Conservation (phyloP, 2,797 vertebrate species). For the Lacerta viridis region DNA sequence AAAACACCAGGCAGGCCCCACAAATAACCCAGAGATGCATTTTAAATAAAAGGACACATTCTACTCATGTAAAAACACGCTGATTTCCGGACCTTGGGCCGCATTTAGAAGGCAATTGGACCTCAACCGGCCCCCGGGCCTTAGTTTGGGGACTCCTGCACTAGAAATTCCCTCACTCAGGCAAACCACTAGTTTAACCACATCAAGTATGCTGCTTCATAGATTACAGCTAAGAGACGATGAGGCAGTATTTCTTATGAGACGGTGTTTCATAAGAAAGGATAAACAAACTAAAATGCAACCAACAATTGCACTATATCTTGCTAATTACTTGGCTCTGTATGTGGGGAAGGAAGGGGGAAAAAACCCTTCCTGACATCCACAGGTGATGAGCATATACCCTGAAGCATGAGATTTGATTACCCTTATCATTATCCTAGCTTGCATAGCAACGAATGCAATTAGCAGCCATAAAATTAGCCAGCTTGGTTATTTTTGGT, state of each 20-base stretch:
- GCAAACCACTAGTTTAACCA: constrained; percentile 50
- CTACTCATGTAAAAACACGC: too few species aligned
- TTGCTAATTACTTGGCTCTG: constrained; percentile 70
- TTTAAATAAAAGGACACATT: too few species aligned
- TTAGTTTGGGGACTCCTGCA: not conserved
- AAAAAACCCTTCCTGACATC: constrained; percentile 73
- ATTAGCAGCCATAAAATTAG: constrained; percentile 78
- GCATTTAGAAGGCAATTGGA: too few species aligned
- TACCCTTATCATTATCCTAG: constrained; percentile 79
- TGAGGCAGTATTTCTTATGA: constrained; percentile 51
- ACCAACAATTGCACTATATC: constrained; percentile 56
- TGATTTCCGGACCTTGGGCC: too few species aligned
- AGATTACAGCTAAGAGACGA: constrained; percentile 37
- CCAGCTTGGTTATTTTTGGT: constrained; percentile 72
- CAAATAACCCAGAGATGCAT: too few species aligned
- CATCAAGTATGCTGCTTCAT: constrained; percentile 52
- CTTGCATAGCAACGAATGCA: constrained; percentile 79
- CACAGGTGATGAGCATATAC: constrained; percentile 78
- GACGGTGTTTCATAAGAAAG: constrained; percentile 63
- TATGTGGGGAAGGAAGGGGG: constrained; percentile 22
- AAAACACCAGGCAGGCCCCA: too few species aligned
- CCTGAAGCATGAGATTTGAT: constrained; percentile 79
- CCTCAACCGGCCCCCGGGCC: too few species aligned
- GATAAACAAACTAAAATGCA: constrained; percentile 68
- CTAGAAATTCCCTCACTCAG: constrained; percentile 59